phyloP scores from a whole-genome alignment of 2,113 vertebrate genomes.

The Gobio gobio region DNA sequence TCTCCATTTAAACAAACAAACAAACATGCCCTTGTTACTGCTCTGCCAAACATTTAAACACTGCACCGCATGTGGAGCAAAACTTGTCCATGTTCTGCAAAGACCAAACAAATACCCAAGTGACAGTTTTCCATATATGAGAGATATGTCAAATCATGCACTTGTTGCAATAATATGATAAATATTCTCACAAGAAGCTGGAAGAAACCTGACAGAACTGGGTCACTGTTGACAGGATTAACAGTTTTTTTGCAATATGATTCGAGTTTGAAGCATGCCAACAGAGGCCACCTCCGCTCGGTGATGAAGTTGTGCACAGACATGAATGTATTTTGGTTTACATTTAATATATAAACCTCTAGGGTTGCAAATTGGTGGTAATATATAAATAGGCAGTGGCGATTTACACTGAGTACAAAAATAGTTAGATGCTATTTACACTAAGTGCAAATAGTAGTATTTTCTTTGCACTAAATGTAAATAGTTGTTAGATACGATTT shows the following conservation, averaged over 20 bases:
- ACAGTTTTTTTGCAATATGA: constrained; percentile 46
- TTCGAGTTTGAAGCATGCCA: neutral
- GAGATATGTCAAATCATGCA: neutral
- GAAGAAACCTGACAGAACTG: constrained; percentile 66
- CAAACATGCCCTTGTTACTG: neutral
- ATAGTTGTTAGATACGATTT: too few relatives aligned
- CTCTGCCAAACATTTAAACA: neutral
- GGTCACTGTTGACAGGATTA: constrained; percentile 63
- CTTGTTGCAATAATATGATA: constrained; percentile 3
- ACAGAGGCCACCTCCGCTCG: constrained; percentile 8
- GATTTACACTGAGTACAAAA: neutral
- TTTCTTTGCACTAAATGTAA: too few relatives aligned
- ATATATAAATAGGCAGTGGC: neutral
- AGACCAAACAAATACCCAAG: neutral
- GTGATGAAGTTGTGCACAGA: neutral
- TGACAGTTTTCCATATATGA: neutral
- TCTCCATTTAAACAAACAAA: neutral
- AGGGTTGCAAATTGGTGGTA: neutral
- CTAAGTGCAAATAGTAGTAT: neutral
- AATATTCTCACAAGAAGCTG: constrained; percentile 62
- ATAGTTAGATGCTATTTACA: neutral
- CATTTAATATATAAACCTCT: neutral
- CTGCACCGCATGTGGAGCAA: neutral
- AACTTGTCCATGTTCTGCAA: neutral
- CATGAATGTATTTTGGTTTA: neutral